Conservation (phyloP, 2,888 invertebrate genomes). For the Habrosyne pyritoides region DNA sequence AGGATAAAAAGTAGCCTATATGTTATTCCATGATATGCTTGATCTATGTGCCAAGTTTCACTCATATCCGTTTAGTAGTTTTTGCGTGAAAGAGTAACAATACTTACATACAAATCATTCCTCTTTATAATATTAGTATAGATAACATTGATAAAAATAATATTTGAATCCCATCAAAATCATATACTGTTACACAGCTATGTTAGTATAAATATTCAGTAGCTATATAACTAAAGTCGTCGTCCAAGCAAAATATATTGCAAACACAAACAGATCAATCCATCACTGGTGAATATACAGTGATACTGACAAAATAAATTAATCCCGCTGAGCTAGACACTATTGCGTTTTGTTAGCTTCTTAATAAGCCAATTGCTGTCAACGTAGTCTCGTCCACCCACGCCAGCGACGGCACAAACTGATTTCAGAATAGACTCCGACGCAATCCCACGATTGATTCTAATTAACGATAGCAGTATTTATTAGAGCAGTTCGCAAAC, state of each 20-base stretch:
- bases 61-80: too few species aligned
- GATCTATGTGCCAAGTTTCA: too few species aligned
- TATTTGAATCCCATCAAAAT: too few species aligned
- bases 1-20: too few species aligned
- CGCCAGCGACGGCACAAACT: constrained; percentile 49
- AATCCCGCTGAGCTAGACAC: constrained; percentile 47
- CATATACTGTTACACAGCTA: too few species aligned
- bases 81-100: too few species aligned
- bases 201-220: too few species aligned
- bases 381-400: constrained; percentile 61
- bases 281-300: constrained; percentile 46
- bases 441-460: constrained; percentile 81
- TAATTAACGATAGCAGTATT: constrained; percentile 82
- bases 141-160: too few species aligned
- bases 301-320: constrained; percentile 53
- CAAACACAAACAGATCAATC: constrained; percentile 40
- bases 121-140: too few species aligned
- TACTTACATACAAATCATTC: too few species aligned
- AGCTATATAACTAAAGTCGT: neutral
- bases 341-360: constrained; percentile 66
- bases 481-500: constrained; percentile 79
- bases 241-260: neutral
- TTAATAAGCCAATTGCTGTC: constrained; percentile 76
- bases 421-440: constrained; percentile 73
- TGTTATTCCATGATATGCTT: too few species aligned